Evolutionary conservation across 2,888 invertebrate species (phyloP), one percentile per base, ranked within the genome.

Genomic region (Zaprionus obscuricornis): DNA sequence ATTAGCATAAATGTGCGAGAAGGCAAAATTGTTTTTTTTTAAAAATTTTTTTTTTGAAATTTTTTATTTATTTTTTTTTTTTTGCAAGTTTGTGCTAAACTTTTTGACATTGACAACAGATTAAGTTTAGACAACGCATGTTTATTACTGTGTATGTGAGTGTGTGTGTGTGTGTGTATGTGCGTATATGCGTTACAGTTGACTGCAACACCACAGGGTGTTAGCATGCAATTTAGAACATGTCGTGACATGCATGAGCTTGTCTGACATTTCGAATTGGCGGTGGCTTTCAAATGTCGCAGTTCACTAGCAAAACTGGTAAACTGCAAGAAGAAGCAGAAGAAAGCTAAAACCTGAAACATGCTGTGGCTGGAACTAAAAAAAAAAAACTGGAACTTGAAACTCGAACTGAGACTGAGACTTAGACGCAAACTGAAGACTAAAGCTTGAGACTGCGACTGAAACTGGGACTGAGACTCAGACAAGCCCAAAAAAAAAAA

Each of bases 21-120:
- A n/a, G n/a, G n/a, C n/a, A n/a, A n/a, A n/a, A n/a, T n/a, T n/a
- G n/a, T 8, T 17, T 36, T 13, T 11, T n/a, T 13, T 36, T 17
- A 17, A 17, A 17, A 17, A 10, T 14, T 10, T 11, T 33, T 13
- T 33, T n/a, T n/a, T 14, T n/a, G 20, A 54, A 29, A 50, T 74
- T n/a, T n/a, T n/a, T n/a, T n/a, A n/a, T n/a, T n/a, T n/a, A n/a
- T n/a, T n/a, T n/a, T n/a, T n/a, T n/a, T n/a, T n/a, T n/a, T n/a
- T n/a, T n/a, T 26, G 45, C 63, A 59, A 26, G 43, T 43, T 33
- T 47, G 54, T 83, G 77, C 76, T 83, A 77, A 83, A 59, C 50
- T 42, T 31, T 62, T 72, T 83, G 83, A 69, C 77, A 79, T 75
- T 77, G 76, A 46, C 58, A 55, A 18, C 29, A 50, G 46, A 40